Evolutionary conservation across 2,113 vertebrate species (phyloP), one percentile per base, ranked within the genome.

Genomic region (Silurus asotus): DNA sequence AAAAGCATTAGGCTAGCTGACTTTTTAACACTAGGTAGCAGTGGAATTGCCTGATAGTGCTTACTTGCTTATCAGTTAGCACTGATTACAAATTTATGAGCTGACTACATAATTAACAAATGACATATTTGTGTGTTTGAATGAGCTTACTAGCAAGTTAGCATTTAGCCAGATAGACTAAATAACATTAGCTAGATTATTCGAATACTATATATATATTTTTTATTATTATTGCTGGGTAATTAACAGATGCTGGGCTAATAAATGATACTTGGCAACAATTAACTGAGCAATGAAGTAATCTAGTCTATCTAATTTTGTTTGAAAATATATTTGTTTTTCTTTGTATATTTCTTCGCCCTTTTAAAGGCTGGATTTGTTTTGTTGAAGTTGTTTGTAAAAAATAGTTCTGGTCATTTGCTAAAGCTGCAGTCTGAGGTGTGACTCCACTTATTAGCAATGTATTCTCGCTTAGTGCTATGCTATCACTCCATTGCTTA

Each of bases 361-460:
- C n/a, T n/a, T 56, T 56, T 56, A 64, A 64, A 65, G 37, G 37
- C 37, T 37, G 37, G 37, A 37, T 37, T 37, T 37, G 37, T 13
- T 61, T 67, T 13, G 64, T 28, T 25, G n/a, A 9, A 13, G n/a
- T 13, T 67, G n/a, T 67, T 67, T 28, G 37, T 37, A 2, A 37
- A 37, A 37, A 37, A 37, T 37, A 37, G 37, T 37, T 37, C 37
- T 37, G 37, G 1, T 37, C 37, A 37, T 37, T 37, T 37, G 37
- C 37, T 56, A 48, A 59, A 19, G 14, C 25, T 5, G 3, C n/a
- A 5, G 37, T 84, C 37, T 59, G 19, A 20, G 19, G 82, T 15
- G 81, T 74, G 17, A 74, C 8, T 20, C 28, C 20, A 37, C 53
- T 84, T 74, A 84, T 74, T 74, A 72, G 48, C 17, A 6, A 74